phyloP scores from a whole-genome alignment of 2,888 invertebrate species.

The Pseudococcus viburni region DNA sequence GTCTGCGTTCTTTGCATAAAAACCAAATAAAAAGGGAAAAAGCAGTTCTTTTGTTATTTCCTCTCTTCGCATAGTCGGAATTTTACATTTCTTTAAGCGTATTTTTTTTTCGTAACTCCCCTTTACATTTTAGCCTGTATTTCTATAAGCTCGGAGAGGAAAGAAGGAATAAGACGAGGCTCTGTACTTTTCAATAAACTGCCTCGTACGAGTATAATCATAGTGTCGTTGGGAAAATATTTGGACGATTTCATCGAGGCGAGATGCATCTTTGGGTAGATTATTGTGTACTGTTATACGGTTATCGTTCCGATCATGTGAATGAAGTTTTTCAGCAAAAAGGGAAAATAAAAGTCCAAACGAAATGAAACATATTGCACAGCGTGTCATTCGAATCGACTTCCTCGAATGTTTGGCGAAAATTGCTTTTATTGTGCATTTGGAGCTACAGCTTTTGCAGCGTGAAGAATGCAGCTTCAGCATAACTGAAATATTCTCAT shows the following conservation, averaged over 20 bases:
- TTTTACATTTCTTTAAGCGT: constrained; percentile 52
- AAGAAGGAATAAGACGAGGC: neutral
- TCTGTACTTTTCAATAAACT: constrained; percentile 29
- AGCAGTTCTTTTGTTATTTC: constrained; percentile 46
- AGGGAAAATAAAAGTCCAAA: neutral
- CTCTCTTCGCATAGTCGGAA: constrained; percentile 2
- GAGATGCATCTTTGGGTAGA: constrained; percentile 5
- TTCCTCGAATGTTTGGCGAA: neutral
- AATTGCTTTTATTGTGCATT: neutral
- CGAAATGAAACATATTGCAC: neutral
- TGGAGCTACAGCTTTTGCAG: neutral
- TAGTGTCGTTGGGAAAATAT: constrained; percentile 31
- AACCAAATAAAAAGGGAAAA: constrained; percentile 48
- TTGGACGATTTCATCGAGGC: constrained; percentile 15
- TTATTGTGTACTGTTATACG: neutral
- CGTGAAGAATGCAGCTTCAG: neutral
- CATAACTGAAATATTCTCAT: neutral
- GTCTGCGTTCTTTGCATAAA: constrained; percentile 51
- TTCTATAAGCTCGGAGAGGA: neutral
- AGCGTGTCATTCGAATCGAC: neutral
- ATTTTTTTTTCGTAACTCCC: neutral
- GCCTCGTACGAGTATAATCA: neutral
- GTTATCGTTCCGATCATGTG: neutral
- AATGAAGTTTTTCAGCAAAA: neutral
- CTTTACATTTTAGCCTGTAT: neutral